Evolutionary conservation across 2,888 invertebrate genomes (phyloP), one percentile per base, ranked within the genome.

Genomic region (Philhelius pedissequus): DNA sequence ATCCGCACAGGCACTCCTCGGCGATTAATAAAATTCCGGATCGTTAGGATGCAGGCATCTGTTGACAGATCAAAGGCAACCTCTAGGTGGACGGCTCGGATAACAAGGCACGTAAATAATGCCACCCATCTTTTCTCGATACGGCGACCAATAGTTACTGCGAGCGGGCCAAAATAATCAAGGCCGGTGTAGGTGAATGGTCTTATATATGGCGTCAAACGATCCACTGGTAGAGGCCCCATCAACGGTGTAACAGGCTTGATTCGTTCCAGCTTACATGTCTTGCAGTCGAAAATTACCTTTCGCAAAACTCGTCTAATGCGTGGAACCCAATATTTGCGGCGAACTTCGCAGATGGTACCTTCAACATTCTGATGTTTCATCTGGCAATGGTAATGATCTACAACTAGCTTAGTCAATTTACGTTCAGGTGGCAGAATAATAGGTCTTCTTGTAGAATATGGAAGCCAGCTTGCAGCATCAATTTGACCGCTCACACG

Each of bases 101-200:
- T 45, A 8, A 20, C 25, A 6, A 77, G 62, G 27, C 73, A 82
- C 0, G 82, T 82, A 40, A 86, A 86, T 6, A 81, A 32, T 20
- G 74, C 77, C 20, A 81, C 79, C 81, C 86, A 86, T 25, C 86
- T 66, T 43, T 87, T 87, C 30, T 87, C 86, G 30, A 18, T 20
- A 58, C 77, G 79, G 8, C 86, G 75, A 20, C 86, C 86, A 40
- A 87, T 77, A 8, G 87, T 78, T 4, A 87, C 79, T 9, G 43
- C 50, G 1, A 87, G 40, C 1, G 86, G 82, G 1, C 77, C 52
- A 30, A 54, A 27, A 18, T 30, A 54, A 30, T 27, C 52, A 4
- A 54, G 30, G 9, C 52, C 52, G 0, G 30, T 54, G 30, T 30
- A 52, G 1, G 52, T 11, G 8, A 30, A 27, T 1, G 52, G 52